Base-by-base conservation (phyloP, 1,140 invertebrate species). In the Frieseomelitta varia region DNA sequence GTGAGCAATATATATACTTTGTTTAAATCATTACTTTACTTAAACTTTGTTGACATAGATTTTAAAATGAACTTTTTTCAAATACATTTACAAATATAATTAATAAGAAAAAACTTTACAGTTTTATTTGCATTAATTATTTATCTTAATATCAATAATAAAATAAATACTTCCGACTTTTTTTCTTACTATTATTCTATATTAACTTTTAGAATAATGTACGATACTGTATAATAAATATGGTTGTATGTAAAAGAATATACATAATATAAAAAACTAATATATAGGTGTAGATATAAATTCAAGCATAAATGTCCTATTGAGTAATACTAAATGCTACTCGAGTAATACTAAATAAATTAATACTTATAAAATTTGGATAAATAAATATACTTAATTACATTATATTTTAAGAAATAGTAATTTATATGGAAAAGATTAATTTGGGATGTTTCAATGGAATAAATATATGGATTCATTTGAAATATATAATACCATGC, bases 1-100 rank as follows among this genome's bases (percentile, higher is more conserved):
- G 19, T 72, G 69, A 69, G 27, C 71, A 67, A 87, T 85, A 81
- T 67, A 81, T 67, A 81, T 68, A 56, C 17, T 69, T 83, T 27
- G 10, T 77, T n/a, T 83, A 77, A 77, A 68, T 77, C 30, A 67
- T 73, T 24, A 27, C 14, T 68, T 8, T 30, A 30, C 30, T 30
- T 77, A 74, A 63, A 34, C n/a, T 76, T 68, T 55, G 8, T 77
- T 24, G 4, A 47, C 11, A 65, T 55, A 39, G 19, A 15, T 55
- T 55, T 30, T 19, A 47, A n/a, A 3, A 67, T 61, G 1, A 73
- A 58, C 24, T 61, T 12, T 65, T 63, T 30, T 27, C 21, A 11
- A 47, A 4, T 39, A 21, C n/a, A 27, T 72, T 61, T 8, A 51
- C 15, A 24, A 61, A 61, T 6, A 17, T 27, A 27, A 51, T 27